Percentiles rank a stretch among this genome's conserved stretches.
Conservation (phyloP, 2,113 vertebrate genomes). For the Leucopternis melanops region DNA sequence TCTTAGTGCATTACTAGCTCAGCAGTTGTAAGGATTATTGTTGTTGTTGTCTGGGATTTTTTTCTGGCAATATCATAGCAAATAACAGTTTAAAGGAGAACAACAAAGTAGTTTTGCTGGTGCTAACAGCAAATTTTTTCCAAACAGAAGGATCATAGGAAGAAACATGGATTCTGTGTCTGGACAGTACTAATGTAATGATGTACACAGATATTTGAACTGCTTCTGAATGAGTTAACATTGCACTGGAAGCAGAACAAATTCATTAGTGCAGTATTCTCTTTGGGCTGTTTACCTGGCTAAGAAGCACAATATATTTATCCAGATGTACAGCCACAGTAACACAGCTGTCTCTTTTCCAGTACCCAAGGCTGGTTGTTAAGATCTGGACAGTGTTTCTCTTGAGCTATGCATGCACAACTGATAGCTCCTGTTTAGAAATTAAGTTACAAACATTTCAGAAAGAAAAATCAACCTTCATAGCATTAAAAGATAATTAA, state of each 20-base stretch:
- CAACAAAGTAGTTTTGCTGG: not conserved
- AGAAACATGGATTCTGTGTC: not conserved
- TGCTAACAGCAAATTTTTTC: not conserved
- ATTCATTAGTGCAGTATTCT: not conserved
- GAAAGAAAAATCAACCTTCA: not conserved
- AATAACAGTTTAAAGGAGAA: conserved; percentile 1
- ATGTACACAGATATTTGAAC: not conserved
- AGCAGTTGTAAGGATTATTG: conserved; percentile 41
- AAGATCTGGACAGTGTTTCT: not conserved
- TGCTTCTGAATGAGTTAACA: not conserved
- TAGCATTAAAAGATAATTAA: not conserved
- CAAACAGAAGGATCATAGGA: not conserved
- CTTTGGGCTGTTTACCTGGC: not conserved
- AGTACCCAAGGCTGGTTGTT: not conserved
- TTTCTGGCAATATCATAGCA: not conserved
- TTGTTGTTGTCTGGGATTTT: not conserved
- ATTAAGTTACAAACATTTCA: not conserved
- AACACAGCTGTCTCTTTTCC: not conserved
- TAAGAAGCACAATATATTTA: not conserved
- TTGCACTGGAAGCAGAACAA: not conserved
- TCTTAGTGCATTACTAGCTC: conserved; percentile 43
- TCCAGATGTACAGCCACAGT: not conserved
- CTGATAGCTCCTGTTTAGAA: not conserved
- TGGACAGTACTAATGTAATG: not conserved
- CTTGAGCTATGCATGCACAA: not conserved